Conservation (phyloP, 2,888 invertebrate genomes). For the Pyrgus malvae region DNA sequence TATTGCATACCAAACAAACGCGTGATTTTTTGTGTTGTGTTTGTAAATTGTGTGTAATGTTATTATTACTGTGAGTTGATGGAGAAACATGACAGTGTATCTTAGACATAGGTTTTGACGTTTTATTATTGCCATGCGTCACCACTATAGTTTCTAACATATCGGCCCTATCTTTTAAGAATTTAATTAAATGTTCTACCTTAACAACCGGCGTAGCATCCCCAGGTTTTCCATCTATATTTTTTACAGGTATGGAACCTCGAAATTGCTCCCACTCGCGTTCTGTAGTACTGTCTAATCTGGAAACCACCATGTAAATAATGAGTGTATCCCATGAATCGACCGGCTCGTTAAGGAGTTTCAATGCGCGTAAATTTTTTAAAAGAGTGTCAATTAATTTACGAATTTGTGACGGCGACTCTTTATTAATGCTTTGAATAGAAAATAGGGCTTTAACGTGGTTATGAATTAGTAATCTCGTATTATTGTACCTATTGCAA, state of each 20-base stretch:
- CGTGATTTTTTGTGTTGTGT: slow-evolving; percentile 4
- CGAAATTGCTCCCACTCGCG: slow-evolving; percentile 36
- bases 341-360: slow-evolving; percentile 31
- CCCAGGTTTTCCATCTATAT: not conserved
- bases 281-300: slow-evolving; percentile 35
- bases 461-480: slow-evolving; percentile 19
- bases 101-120: not conserved
- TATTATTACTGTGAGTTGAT: not conserved
- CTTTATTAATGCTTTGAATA: slow-evolving; percentile 17
- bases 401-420: slow-evolving; percentile 27
- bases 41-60: not conserved
- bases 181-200: slow-evolving; percentile 28
- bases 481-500: slow-evolving; percentile 19
- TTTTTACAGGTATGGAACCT: slow-evolving; percentile 6
- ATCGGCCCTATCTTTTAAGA: slow-evolving; percentile 32
- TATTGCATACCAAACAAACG: slow-evolving; percentile 28
- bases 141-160: slow-evolving; percentile 29
- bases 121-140: slow-evolving; percentile 1
- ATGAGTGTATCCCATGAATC: slow-evolving; percentile 37
- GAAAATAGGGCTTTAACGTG: slow-evolving; percentile 30
- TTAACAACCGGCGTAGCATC: slow-evolving; percentile 12
- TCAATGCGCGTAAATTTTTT: slow-evolving; percentile 31
- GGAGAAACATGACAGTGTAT: slow-evolving; percentile 11
- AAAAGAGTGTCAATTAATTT: slow-evolving; percentile 31
- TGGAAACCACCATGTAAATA: slow-evolving; percentile 34